phyloP scores from a whole-genome alignment of 2,113 vertebrate genomes.

The Cottus gobio region DNA sequence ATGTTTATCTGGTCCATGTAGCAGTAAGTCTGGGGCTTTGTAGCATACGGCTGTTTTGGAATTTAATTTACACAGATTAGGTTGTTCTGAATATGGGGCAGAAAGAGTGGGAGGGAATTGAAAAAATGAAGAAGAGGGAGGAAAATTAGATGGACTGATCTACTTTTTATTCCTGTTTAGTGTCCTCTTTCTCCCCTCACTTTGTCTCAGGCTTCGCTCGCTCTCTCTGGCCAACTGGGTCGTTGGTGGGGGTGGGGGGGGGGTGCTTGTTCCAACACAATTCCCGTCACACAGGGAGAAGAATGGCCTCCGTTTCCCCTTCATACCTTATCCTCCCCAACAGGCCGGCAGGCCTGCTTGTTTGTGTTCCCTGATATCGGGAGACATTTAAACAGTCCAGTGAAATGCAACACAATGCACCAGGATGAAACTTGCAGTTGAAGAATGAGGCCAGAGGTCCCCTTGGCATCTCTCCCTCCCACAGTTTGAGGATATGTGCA shows the following conservation, averaged over 20 bases:
- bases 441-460: constrained; percentile 68
- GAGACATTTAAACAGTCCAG: constrained; percentile 73
- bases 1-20: constrained; percentile 54
- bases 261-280: constrained; percentile 80
- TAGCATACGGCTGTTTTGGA: constrained; percentile 44
- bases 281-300: constrained; percentile 73
- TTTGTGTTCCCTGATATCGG: constrained; percentile 77
- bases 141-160: constrained; percentile 29
- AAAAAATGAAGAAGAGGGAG: constrained; percentile 2
- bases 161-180: constrained; percentile 21
- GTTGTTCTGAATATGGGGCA: constrained; percentile 55
- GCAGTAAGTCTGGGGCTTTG: constrained; percentile 42
- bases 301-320: constrained; percentile 74
- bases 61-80: constrained; percentile 56
- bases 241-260: constrained; percentile 70
- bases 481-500: constrained; percentile 39
- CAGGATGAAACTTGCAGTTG: constrained; percentile 53
- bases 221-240: constrained; percentile 51
- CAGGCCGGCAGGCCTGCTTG: constrained; percentile 67
- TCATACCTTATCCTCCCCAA: constrained; percentile 71
- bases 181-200: constrained; percentile 39
- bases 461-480: constrained; percentile 54
- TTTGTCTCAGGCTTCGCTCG: constrained; percentile 40
- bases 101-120: constrained; percentile 30
- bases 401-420: constrained; percentile 67